Conservation (phyloP, 2,797 vertebrate genomes). For the Urocyon cinereoargenteus region DNA sequence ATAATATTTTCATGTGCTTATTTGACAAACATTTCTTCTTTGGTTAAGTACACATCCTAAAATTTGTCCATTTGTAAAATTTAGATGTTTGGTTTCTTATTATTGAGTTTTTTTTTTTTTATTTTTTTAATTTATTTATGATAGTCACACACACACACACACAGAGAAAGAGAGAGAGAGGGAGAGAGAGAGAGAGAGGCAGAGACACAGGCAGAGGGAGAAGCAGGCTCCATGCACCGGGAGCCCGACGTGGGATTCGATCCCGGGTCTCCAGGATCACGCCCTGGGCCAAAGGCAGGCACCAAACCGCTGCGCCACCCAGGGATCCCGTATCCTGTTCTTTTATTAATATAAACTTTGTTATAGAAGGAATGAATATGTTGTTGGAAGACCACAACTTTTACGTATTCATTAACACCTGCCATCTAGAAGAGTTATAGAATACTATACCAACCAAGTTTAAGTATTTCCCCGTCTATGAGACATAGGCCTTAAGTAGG, state of each 20-base stretch:
- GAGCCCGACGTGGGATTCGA: too few relatives aligned
- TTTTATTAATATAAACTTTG: not conserved
- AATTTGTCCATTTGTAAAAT: not conserved
- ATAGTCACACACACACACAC: too few relatives aligned
- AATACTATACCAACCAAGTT: not conserved
- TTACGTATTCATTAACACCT: not conserved
- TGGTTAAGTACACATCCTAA: not conserved
- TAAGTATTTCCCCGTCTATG: not conserved
- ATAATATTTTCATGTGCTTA: not conserved
- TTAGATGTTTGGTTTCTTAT: not conserved
- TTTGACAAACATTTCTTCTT: not conserved
- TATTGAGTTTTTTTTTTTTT: not conserved
- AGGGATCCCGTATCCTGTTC: not conserved
- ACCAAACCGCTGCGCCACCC: too few relatives aligned
- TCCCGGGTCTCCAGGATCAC: too few relatives aligned
- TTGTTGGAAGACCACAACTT: not conserved
- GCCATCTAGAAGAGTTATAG: not conserved
- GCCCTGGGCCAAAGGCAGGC: too few relatives aligned
- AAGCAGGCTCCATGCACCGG: too few relatives aligned
- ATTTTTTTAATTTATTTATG: too few relatives aligned
- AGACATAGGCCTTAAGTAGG: not conserved
- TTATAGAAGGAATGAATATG: not conserved
- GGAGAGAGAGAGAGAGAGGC: too few relatives aligned
- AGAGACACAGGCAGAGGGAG: too few relatives aligned
- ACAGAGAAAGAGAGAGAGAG: too few relatives aligned